These are phyloP conservation scores for Semnornis frantzii DNA, from an alignment of 2,113 vertebrate species.

Conservation along the genomic window DNA sequence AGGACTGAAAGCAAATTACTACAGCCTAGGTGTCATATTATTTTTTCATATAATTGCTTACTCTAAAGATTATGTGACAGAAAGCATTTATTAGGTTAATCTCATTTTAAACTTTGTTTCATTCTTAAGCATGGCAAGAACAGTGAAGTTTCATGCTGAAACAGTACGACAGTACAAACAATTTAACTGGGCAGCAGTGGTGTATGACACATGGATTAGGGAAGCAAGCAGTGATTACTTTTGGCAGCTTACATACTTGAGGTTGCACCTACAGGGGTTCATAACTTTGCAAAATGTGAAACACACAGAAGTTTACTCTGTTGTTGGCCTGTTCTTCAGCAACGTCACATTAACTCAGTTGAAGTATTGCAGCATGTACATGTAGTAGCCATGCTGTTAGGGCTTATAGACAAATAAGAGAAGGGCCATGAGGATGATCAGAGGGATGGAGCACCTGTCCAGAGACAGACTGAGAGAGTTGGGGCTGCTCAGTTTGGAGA, in stretches of 20 bases:
- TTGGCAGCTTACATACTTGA: constrained; percentile 48
- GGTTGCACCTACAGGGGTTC: constrained; percentile 31
- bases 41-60: not conserved
- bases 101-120: not conserved
- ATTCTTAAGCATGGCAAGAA: constrained; percentile 2
- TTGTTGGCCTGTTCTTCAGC: constrained; percentile 31
- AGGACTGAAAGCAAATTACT: constrained; percentile 8
- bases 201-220: constrained; percentile 39
- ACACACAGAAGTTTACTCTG: constrained; percentile 8
- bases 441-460: too few relatives aligned
- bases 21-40: not conserved
- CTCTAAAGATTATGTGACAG: not conserved
- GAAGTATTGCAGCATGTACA: constrained; percentile 4
- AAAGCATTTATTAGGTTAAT: not conserved
- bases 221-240: constrained; percentile 51
- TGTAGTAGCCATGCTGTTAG: not conserved
- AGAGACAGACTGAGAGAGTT: too few relatives aligned
- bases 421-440: too few relatives aligned
- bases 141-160: not conserved
- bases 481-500: too few relatives aligned
- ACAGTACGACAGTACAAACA: constrained; percentile 16
- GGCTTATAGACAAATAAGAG: not conserved
- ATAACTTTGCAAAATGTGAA: constrained; percentile 51
- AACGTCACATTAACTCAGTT: constrained; percentile 45
- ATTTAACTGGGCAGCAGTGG: constrained; percentile 1